Percentiles rank a stretch among this genome's conserved stretches.
Evolutionary conservation across 2,797 vertebrate genomes (phyloP).

Genomic region (Micrastur ruficollis): DNA sequence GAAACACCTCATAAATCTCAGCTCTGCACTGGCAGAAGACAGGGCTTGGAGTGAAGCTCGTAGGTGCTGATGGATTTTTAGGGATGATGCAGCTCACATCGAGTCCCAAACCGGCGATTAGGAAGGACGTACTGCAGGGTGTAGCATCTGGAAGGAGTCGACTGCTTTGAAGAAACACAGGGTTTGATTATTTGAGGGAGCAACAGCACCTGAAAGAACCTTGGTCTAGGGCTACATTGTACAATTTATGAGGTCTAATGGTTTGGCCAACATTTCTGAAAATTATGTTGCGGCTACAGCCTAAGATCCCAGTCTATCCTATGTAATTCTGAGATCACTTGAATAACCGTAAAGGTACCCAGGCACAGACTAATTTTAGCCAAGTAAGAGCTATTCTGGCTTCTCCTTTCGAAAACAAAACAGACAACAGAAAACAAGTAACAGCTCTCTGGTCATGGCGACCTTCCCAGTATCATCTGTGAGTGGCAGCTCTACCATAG

Average conservation of each 20-base stretch:
- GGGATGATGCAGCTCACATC: not conserved
- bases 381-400: conserved; percentile 39
- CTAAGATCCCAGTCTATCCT: not conserved
- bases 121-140: not conserved
- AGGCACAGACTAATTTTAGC: conserved; percentile 7
- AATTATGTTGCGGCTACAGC: not conserved
- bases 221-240: not conserved
- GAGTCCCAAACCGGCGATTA: not conserved
- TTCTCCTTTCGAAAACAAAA: conserved; percentile 38
- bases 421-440: not conserved
- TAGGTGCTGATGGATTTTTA: not conserved
- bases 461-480: conserved; percentile 58
- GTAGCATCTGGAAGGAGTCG: not conserved
- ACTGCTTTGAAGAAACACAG: not conserved
- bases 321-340: not conserved
- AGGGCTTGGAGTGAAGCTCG: not conserved
- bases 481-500: conserved; percentile 35
- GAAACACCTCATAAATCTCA: not conserved
- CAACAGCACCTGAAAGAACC: not conserved
- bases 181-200: not conserved
- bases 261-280: not conserved
- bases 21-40: not conserved
- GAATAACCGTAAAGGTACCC: not conserved
- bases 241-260: not conserved
- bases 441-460: conserved; percentile 55